These are phyloP conservation scores for Panulirus ornatus DNA, from an alignment of 1,140 invertebrate genomes.

Conservation along the genomic window DNA sequence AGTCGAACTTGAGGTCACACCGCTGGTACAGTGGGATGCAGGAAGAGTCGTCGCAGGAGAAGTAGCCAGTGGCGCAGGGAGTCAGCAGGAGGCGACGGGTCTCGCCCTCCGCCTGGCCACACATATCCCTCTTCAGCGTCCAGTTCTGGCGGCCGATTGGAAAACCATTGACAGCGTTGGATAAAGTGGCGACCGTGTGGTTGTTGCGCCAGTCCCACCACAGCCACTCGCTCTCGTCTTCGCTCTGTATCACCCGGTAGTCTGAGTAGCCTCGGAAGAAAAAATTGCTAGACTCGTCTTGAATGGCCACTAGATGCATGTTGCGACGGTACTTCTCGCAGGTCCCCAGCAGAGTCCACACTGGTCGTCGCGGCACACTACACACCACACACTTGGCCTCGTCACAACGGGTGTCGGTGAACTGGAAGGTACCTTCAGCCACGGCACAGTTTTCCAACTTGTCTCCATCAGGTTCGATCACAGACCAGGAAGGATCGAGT, in stretches of 20 bases:
- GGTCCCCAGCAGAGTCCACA: constrained; percentile 63
- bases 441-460: constrained; percentile 69
- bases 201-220: constrained; percentile 60
- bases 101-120: constrained; percentile 51
- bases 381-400: constrained; percentile 60
- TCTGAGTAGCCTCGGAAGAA: constrained; percentile 69
- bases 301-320: constrained; percentile 63
- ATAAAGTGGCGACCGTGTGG: constrained; percentile 59
- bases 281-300: constrained; percentile 30
- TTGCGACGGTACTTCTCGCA: constrained; percentile 66
- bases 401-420: constrained; percentile 66
- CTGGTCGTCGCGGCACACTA: constrained; percentile 58
- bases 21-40: constrained; percentile 79
- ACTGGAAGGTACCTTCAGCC: constrained; percentile 33
- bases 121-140: constrained; percentile 61
- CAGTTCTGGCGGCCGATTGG: constrained; percentile 68
- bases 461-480: constrained; percentile 64
- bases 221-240: constrained; percentile 53
- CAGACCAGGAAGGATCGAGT: constrained; percentile 56
- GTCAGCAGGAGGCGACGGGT: constrained; percentile 58
- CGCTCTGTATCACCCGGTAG: constrained; percentile 47
- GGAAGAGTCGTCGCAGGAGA: constrained; percentile 78
- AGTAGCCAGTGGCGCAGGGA: constrained; percentile 76
- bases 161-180: constrained; percentile 52
- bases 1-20: constrained; percentile 85